These are phyloP conservation scores for Galaxias olidus DNA, from an alignment of 2,797 vertebrate genomes.

Conservation along the genomic window DNA sequence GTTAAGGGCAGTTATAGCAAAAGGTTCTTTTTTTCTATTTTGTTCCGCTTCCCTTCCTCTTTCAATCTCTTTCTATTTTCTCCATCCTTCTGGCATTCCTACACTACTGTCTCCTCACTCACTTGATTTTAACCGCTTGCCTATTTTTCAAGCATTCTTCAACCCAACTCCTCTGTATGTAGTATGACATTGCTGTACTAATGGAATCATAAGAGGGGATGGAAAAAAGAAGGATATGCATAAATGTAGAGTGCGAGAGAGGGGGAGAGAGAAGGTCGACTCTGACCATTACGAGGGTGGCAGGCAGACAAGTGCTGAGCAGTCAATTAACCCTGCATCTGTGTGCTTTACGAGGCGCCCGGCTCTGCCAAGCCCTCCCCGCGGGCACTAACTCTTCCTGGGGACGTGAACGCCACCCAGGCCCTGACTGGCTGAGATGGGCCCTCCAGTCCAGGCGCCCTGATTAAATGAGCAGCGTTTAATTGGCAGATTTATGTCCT, in stretches of 20 bases:
- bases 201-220: not conserved
- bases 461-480: slow-evolving; percentile 88
- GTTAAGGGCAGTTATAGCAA: too few species aligned
- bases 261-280: slow-evolving; percentile 78
- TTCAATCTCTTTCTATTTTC: slow-evolving; percentile 29
- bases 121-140: too few species aligned
- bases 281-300: slow-evolving; percentile 87
- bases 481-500: slow-evolving; percentile 98
- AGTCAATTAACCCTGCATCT: slow-evolving; percentile 99
- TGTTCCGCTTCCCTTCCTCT: slow-evolving; percentile 4
- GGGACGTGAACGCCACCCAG: slow-evolving; percentile 83
- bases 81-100: slow-evolving; percentile 41
- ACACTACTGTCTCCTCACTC: slow-evolving; percentile 27
- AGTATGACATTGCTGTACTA: too few species aligned
- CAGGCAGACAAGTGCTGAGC: slow-evolving; percentile 87
- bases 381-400: slow-evolving; percentile 87
- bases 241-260: not conserved
- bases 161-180: too few species aligned
- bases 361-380: slow-evolving; percentile 69
- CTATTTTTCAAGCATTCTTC: too few species aligned
- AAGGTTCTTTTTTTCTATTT: not conserved
- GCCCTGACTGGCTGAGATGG: slow-evolving; percentile 82
- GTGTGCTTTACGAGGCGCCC: slow-evolving; percentile 94
- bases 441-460: slow-evolving; percentile 72
- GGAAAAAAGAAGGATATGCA: slow-evolving; percentile 22